Conservation (phyloP, 2,888 invertebrate species). For the Myopa testacea region DNA sequence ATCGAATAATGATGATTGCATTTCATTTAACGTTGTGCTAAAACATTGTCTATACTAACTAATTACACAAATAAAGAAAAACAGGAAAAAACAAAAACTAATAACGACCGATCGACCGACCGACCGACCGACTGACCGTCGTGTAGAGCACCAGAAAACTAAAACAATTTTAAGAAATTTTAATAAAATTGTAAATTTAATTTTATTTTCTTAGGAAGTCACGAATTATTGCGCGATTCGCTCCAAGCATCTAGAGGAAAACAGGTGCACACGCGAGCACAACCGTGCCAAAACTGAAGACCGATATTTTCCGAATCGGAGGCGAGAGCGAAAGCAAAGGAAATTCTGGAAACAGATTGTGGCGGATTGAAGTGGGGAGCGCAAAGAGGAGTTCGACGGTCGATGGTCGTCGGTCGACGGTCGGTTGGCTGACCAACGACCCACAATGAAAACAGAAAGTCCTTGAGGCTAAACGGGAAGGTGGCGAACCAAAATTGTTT, state of each 20-base stretch:
- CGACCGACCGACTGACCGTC: background rate
- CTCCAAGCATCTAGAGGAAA: slow-evolving; percentile 24
- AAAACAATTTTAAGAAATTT: background rate
- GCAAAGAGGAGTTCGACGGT: background rate
- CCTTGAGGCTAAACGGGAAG: slow-evolving; percentile 21
- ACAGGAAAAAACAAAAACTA: background rate
- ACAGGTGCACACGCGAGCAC: slow-evolving; percentile 56
- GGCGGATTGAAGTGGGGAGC: background rate
- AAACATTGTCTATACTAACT: too few species aligned
- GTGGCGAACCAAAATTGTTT: background rate
- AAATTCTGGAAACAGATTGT: background rate
- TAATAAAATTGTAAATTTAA: background rate
- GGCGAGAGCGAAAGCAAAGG: slow-evolving; percentile 29
- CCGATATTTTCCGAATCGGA: slow-evolving; percentile 23
- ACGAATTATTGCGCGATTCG: slow-evolving; percentile 20
- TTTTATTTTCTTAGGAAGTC: background rate
- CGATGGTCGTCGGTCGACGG: background rate
- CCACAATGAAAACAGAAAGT: slow-evolving; percentile 27
- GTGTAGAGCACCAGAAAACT: background rate
- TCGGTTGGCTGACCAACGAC: slow-evolving; percentile 15
- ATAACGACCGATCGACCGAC: background rate
- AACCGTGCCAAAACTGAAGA: slow-evolving; percentile 57
- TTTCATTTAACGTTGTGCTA: too few species aligned
- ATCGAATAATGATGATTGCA: background rate
- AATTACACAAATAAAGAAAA: background rate